Conservation (phyloP, 1,140 invertebrate species). For the Charaxes varanes region DNA sequence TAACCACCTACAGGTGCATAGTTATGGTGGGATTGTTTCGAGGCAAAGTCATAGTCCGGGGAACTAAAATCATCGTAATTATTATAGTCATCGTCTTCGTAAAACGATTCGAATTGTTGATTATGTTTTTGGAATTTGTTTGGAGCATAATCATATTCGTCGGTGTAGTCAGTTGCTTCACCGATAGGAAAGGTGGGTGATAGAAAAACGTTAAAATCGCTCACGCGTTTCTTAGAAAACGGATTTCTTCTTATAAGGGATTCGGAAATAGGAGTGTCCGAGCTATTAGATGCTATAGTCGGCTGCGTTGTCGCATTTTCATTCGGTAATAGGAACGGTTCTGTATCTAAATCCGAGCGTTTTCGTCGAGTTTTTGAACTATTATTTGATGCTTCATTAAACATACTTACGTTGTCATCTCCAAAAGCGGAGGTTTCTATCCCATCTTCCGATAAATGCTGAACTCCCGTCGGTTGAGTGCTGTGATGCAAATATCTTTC, state of each 20-base stretch:
- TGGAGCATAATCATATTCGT: conserved; percentile 33
- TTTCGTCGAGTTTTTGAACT: conserved; percentile 20
- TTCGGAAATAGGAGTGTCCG: conserved; percentile 28
- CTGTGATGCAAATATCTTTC: conserved; percentile 44
- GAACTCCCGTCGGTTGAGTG: conserved; percentile 37
- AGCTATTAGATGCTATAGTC: conserved; percentile 6
- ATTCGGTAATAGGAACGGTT: conserved; percentile 27
- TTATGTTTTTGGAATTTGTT: conserved; percentile 18
- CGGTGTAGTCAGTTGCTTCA: conserved; percentile 31
- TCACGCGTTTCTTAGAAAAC: conserved; percentile 23
- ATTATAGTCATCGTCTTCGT: conserved; percentile 41
- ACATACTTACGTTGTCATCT: conserved; percentile 64
- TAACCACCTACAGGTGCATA: conserved; percentile 23
- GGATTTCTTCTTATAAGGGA: conserved; percentile 31
- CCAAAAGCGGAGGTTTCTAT: conserved; percentile 49
- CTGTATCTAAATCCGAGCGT: conserved; percentile 29
- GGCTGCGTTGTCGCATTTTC: conserved; percentile 12
- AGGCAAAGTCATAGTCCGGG: conserved; percentile 34
- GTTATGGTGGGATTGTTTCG: conserved; percentile 17
- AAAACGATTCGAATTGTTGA: conserved; percentile 27
- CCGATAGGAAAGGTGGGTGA: conserved; percentile 40
- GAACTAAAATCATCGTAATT: conserved; percentile 35
- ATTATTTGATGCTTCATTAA: conserved; percentile 16
- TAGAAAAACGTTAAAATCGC: conserved; percentile 32
- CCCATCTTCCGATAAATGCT: conserved; percentile 53